Conservation (phyloP, 2,113 vertebrate species). For the Brachypteracias leptosomus region DNA sequence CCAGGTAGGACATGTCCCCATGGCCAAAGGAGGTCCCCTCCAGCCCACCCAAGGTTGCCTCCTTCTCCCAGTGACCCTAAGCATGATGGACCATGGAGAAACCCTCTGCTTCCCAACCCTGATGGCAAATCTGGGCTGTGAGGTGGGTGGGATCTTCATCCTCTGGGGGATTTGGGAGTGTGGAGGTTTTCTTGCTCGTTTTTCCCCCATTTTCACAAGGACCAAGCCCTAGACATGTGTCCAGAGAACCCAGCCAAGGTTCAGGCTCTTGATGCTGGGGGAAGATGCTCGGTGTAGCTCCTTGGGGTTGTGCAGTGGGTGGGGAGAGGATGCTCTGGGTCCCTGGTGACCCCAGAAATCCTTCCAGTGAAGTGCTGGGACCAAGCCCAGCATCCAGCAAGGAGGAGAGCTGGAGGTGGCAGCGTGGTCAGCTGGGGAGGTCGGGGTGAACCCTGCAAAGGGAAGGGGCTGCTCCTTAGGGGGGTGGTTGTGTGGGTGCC, state of each 20-base stretch:
- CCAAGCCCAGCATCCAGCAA: not conserved
- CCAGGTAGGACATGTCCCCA: constrained; percentile 77
- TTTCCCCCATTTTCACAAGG: not conserved
- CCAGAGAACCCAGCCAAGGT: not conserved
- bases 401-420: not conserved
- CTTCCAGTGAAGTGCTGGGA: not conserved
- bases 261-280: not conserved
- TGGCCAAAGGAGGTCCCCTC: not conserved
- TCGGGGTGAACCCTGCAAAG: not conserved
- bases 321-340: not conserved
- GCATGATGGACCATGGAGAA: fast-evolving
- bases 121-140: fast-evolving
- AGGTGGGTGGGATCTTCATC: not conserved
- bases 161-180: fast-evolving
- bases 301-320: fast-evolving
- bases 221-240: not conserved
- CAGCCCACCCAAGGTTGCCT: not conserved
- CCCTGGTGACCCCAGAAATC: not conserved
- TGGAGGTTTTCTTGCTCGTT: fast-evolving
- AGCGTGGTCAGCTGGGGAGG: not conserved
- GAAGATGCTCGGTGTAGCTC: not conserved
- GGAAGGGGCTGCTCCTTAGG: fast-evolving
- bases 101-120: not conserved
- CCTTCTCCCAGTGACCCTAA: not conserved
- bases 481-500: not conserved